Evolutionary conservation across 1,140 invertebrate genomes (phyloP), one percentile per base, ranked within the genome.

Genomic region (Sesamia nonagrioides): DNA sequence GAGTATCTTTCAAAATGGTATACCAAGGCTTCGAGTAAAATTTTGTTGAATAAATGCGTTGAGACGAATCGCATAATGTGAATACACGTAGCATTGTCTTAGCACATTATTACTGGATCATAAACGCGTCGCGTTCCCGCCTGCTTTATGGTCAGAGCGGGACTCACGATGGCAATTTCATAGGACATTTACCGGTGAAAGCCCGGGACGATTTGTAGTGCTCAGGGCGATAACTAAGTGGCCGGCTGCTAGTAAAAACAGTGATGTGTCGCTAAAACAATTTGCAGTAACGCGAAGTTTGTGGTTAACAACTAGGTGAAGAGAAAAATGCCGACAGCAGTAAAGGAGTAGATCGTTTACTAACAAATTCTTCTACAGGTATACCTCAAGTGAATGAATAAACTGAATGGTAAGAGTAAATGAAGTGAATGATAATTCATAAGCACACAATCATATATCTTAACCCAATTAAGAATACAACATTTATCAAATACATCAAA

Each of bases 141-240:
- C 84, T 92, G 82, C 78, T 91, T 92, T 91, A 93, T 89, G 86
- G 80, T 63, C 83, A 45, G 82, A 82, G 83, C 89, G 89, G 86
- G 89, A 91, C 88, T 91, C 91, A 93, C 92, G 92, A 92, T 86
- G 88, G 79, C 90, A 93, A 92, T 93, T 92, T 92, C 86, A 82
- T 89, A 85, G 88, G 87, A 92, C 89, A 89, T 90, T 92, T 91
- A 88, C 87, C 75, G 81, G 80, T 79, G 86, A 84, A 87, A 84
- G 81, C 78, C 21, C 37, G 48, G 66, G 85, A 86, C 83, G 84
- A 91, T 92, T 92, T 92, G 90, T 88, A 80, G 81, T 45, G 86
- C 83, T 85, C 76, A 77, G 56, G 86, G 89, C 88, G 85, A 86
- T 89, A 88, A 81, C 48, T 86, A 86, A 90, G 85, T 86, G 86